Conservation (phyloP, 2,113 vertebrate genomes). For the Erinaceus europaeus region DNA sequence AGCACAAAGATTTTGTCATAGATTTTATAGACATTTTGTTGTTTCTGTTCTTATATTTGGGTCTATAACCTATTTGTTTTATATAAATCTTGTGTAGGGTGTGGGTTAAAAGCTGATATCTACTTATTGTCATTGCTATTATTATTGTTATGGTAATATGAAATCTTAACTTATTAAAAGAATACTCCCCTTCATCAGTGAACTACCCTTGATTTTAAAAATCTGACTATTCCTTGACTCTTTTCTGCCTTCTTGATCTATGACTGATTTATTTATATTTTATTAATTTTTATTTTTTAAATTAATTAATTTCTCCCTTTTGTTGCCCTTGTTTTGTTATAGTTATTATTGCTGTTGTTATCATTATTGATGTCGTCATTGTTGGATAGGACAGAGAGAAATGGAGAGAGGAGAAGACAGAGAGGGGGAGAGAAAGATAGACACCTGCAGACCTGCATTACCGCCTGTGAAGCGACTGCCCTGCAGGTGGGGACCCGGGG, state of each 20-base stretch:
- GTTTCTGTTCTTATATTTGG: background rate
- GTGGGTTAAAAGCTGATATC: background rate
- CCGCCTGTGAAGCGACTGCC: too few relatives aligned
- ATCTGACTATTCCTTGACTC: background rate
- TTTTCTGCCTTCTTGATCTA: background rate
- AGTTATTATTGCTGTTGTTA: too few relatives aligned
- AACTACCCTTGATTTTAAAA: background rate
- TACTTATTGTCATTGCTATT: background rate
- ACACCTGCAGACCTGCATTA: too few relatives aligned
- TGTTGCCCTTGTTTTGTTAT: too few relatives aligned
- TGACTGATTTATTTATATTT: too few relatives aligned
- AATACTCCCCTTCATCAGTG: background rate
- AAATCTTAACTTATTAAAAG: background rate
- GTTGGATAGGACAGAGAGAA: too few relatives aligned
- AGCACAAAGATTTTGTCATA: background rate
- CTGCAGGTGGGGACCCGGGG: too few relatives aligned
- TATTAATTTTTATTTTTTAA: too few relatives aligned
- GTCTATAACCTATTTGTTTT: background rate
- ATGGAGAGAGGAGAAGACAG: too few relatives aligned
- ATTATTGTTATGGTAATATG: background rate
- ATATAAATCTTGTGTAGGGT: background rate
- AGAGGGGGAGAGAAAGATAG: too few relatives aligned
- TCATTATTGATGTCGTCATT: too few relatives aligned
- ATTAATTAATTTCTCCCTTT: too few relatives aligned
- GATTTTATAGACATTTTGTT: background rate